phyloP scores from a whole-genome alignment of 2,797 vertebrate species.

The Chelon labrosus region DNA sequence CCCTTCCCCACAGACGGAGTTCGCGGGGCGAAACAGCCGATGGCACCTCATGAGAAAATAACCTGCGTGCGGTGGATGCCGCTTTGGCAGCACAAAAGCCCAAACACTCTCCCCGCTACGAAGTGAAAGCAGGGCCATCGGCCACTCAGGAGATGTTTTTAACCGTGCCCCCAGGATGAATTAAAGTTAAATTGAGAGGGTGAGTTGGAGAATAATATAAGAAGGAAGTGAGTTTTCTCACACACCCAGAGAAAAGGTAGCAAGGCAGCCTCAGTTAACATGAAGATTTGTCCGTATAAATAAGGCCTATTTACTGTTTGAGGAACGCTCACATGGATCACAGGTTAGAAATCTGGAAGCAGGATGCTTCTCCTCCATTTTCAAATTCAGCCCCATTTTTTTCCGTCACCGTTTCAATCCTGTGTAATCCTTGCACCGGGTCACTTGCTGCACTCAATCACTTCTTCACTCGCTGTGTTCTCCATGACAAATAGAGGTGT shows the following conservation, averaged over 20 bases:
- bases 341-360: slow-evolving; percentile 8
- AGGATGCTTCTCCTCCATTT: slow-evolving; percentile 6
- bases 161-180: slow-evolving; percentile 10
- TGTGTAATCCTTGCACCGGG: slow-evolving; percentile 48
- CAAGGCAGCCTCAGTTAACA: not conserved
- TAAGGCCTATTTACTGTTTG: not conserved
- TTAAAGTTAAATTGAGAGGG: slow-evolving; percentile 11
- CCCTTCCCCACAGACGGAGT: not conserved
- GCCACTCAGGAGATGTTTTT: slow-evolving; percentile 26
- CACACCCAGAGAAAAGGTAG: not conserved
- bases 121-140: slow-evolving; percentile 34
- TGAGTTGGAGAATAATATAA: not conserved
- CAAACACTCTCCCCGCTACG: slow-evolving; percentile 10
- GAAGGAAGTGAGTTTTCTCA: not conserved
- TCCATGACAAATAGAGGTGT: slow-evolving; percentile 70
- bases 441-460: slow-evolving; percentile 64
- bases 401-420: slow-evolving; percentile 37
- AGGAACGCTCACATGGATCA: slow-evolving; percentile 1
- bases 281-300: not conserved
- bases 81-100: slow-evolving; percentile 30
- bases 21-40: slow-evolving; percentile 25
- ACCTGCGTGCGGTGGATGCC: slow-evolving; percentile 29
- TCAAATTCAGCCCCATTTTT: slow-evolving; percentile 38
- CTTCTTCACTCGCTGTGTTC: slow-evolving; percentile 41
- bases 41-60: slow-evolving; percentile 50